Evolutionary conservation across 1,140 invertebrate species (phyloP).

Genomic region (Metopolophium dirhodum): DNA sequence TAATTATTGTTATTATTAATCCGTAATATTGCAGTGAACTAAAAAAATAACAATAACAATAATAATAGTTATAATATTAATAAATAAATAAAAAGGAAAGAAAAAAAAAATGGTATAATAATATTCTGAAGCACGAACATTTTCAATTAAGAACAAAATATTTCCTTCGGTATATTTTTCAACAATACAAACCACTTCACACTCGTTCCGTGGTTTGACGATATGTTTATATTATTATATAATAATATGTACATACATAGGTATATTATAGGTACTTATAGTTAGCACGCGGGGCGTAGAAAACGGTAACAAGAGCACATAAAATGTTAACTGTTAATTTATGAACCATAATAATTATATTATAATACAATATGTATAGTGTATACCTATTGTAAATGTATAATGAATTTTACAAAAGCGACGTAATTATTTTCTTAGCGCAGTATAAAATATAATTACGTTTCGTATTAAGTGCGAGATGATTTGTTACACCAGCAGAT

Average conservation of each 20-base stretch:
- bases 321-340: background rate
- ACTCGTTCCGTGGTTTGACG: background rate
- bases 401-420: background rate
- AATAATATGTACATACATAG: too few species aligned
- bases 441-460: slow-evolving; percentile 9
- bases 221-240: background rate
- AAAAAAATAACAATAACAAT: background rate
- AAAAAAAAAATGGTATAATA: background rate
- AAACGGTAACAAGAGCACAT: background rate
- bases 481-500: background rate
- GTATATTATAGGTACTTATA: background rate
- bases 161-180: background rate
- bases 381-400: background rate
- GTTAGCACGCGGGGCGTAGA: background rate
- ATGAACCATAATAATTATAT: slow-evolving; percentile 16
- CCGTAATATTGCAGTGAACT: background rate
- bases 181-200: background rate
- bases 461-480: background rate
- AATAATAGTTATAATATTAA: background rate
- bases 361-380: slow-evolving; percentile 9
- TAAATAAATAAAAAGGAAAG: background rate
- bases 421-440: background rate
- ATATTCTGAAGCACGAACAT: background rate
- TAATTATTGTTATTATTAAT: slow-evolving; percentile 4
- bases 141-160: background rate